Percentiles rank a stretch among this genome's conserved stretches.
Conservation (phyloP, 1,140 invertebrate species). For the Pachypeltis micranthus region DNA sequence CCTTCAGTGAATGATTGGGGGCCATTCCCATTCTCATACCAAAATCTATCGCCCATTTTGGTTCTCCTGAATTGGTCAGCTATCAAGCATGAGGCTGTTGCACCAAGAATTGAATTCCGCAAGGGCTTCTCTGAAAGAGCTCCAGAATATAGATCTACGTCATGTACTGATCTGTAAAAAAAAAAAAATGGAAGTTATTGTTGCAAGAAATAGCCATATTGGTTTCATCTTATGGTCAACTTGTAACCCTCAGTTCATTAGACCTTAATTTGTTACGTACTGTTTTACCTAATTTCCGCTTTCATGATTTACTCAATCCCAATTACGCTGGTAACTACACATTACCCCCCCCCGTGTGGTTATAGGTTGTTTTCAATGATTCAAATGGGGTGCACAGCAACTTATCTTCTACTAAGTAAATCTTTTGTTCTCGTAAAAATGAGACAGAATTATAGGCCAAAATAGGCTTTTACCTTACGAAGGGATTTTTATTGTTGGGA, state of each 20-base stretch:
- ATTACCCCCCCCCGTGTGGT: too few species aligned
- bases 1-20: conserved; percentile 56
- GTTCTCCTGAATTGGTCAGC: conserved; percentile 70
- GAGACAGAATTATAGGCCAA: too few species aligned
- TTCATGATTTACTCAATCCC: not conserved
- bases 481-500: too few species aligned
- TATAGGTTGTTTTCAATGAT: too few species aligned
- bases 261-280: not conserved
- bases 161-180: conserved; percentile 50
- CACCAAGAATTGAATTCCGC: conserved; percentile 58
- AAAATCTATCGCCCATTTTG: conserved; percentile 70
- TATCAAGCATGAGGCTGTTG: conserved; percentile 75
- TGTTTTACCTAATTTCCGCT: not conserved
- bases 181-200: too few species aligned
- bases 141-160: conserved; percentile 79
- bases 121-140: conserved; percentile 62
- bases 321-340: not conserved
- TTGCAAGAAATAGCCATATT: too few species aligned
- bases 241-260: too few species aligned
- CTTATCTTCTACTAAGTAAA: too few species aligned
- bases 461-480: too few species aligned
- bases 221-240: too few species aligned
- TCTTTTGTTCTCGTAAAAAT: too few species aligned
- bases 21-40: conserved; percentile 63
- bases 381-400: too few species aligned